Base-by-base conservation (phyloP, 2,113 vertebrate genomes). In the Asarcornis scutulata region DNA sequence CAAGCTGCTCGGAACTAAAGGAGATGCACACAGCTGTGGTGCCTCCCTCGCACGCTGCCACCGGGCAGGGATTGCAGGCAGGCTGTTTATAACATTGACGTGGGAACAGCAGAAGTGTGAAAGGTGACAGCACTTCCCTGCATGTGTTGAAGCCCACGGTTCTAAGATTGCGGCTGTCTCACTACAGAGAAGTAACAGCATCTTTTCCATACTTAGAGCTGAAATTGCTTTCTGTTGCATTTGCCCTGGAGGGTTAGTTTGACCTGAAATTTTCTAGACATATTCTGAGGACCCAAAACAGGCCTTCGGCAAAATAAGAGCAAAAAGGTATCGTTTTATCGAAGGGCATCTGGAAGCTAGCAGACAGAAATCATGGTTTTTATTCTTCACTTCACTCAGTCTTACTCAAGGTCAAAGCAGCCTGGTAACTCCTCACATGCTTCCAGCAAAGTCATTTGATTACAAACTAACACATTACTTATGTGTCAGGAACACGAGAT, bases 231-330 rank as follows among this genome's bases (percentile, higher is more conserved):
- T 81, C 12, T 68, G 46, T 82, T 62, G 4, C 25, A 5, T 72
- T 69, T 86, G 17, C 92, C 86, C 83, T 46, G 16, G 66, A 88
- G 92, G 58, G 40, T 55, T 84, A 50, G n/a, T 69, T 26, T 92
- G 92, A 93, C 92, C 92, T 89, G 74, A 87, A 96, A 93, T 87
- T 89, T 95, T 82, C 75, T 64, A 84, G 44, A 16, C 17, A 18
- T 36, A 48, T 84, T 91, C 74, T 84, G 59, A 95, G 71, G 73
- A 86, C 58, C 73, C 21, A 87, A 85, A 88, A 27, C 17, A 72
- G 85, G 85, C 67, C 31, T 78, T 81, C 2, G 3, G 36, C 14
- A 68, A 81, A 81, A 56, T 4, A 60, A 25, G 88, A 89, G 66
- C 42, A 66, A 86, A 82, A 88, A 69, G 42, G 34, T 84, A 89